These are phyloP conservation scores for Panonychus citri DNA, from an alignment of 1,140 invertebrate genomes.

Conservation along the genomic window DNA sequence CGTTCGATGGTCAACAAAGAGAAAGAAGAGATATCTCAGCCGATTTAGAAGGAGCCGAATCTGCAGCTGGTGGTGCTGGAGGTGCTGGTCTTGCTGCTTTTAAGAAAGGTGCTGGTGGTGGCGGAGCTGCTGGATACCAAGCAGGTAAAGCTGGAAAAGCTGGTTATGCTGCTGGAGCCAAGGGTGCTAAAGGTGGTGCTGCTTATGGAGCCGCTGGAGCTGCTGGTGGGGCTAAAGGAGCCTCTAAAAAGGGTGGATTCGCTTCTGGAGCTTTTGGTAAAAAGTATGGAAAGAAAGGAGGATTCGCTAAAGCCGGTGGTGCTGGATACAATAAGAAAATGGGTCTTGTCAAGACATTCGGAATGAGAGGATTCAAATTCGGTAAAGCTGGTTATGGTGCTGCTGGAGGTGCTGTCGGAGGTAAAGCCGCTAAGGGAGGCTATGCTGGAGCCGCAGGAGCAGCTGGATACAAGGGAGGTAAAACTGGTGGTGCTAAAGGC, in stretches of 20 bases:
- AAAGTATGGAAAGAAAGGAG: slow-evolving; percentile 1
- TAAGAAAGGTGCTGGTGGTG: neutral
- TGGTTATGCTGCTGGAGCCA: neutral
- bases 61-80: slow-evolving; percentile 1
- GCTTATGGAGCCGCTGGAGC: neutral
- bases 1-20: neutral
- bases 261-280: slow-evolving; percentile 3
- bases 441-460: neutral
- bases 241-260: neutral
- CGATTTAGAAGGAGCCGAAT: slow-evolving; percentile 5
- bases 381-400: slow-evolving; percentile 5
- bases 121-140: neutral
- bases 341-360: slow-evolving; percentile 6
- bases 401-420: slow-evolving; percentile 5
- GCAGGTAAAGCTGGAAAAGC: neutral
- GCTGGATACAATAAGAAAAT: slow-evolving; percentile 9
- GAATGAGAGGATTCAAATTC: slow-evolving; percentile 7
- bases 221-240: neutral
- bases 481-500: neutral
- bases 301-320: slow-evolving; percentile 4
- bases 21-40: neutral
- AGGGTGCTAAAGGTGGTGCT: neutral
- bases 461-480: neutral
- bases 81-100: neutral
- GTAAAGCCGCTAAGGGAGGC: neutral